Percentiles rank a stretch among this genome's conserved stretches.
phyloP scores from a whole-genome alignment of 1,140 invertebrate species.

The Caenorhabditis briggsae region DNA sequence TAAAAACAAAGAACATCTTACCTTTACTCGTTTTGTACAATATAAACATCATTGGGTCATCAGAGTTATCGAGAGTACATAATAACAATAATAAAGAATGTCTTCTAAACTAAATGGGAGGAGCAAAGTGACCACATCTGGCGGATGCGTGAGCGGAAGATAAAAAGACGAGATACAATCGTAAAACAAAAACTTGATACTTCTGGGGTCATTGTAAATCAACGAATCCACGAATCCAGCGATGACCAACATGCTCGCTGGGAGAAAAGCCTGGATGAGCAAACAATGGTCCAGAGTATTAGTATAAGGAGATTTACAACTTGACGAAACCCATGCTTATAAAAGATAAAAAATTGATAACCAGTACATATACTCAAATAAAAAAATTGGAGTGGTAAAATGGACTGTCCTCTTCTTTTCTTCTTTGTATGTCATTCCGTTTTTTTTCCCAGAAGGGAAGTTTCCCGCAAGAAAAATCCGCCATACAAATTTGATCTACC shows the following conservation, averaged over 20 bases:
- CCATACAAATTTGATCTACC: too few relatives aligned
- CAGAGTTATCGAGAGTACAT: background rate
- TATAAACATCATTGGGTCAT: background rate
- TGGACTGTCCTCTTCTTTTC: too few relatives aligned
- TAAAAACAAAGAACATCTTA: background rate
- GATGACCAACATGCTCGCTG: too few relatives aligned
- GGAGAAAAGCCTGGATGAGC: background rate
- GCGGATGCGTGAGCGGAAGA: background rate
- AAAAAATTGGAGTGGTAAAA: background rate
- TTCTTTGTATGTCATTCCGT: too few relatives aligned
- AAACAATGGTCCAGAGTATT: slow-evolving; percentile 6
- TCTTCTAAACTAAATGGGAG: background rate
- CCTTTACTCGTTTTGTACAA: background rate
- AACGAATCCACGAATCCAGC: background rate
- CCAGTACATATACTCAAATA: background rate
- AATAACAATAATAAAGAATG: background rate
- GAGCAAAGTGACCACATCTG: background rate
- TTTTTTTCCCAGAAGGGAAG: too few relatives aligned
- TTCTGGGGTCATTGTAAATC: background rate
- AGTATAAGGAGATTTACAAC: slow-evolving; percentile 16
- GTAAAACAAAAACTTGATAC: slow-evolving; percentile 8
- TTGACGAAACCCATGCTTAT: background rate
- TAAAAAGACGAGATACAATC: background rate
- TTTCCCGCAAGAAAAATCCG: too few relatives aligned
- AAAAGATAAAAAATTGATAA: background rate